phyloP scores from a whole-genome alignment of 2,113 vertebrate genomes.

The Theropithecus gelada region DNA sequence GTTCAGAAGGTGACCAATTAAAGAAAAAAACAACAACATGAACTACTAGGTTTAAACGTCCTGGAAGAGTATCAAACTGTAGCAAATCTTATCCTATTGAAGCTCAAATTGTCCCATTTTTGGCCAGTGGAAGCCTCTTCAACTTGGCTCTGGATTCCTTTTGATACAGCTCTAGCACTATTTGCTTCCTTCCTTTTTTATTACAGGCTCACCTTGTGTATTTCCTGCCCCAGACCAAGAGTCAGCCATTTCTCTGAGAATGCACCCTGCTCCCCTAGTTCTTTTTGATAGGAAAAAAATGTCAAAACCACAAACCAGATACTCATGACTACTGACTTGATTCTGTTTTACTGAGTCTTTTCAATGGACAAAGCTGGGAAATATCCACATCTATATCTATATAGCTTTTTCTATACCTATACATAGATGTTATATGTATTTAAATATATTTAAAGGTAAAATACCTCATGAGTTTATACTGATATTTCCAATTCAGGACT shows the following conservation, averaged over 20 bases:
- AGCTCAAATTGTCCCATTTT: background rate
- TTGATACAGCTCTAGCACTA: background rate
- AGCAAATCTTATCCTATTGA: background rate
- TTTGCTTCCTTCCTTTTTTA: background rate
- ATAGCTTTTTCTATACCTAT: background rate
- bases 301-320: background rate
- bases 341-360: background rate
- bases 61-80: background rate
- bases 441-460: background rate
- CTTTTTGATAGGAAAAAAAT: background rate
- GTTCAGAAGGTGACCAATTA: background rate
- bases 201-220: background rate
- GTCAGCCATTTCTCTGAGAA: background rate
- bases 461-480: background rate
- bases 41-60: background rate
- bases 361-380: background rate
- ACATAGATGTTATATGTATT: background rate
- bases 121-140: background rate
- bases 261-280: background rate
- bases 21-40: background rate
- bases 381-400: background rate
- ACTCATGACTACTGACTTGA: background rate
- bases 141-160: background rate
- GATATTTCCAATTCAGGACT: background rate
- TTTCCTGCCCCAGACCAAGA: background rate